Evolutionary conservation across 2,888 invertebrate species (phyloP), one percentile per base, ranked within the genome.

Genomic region (Ommatoiulus sabulosus): DNA sequence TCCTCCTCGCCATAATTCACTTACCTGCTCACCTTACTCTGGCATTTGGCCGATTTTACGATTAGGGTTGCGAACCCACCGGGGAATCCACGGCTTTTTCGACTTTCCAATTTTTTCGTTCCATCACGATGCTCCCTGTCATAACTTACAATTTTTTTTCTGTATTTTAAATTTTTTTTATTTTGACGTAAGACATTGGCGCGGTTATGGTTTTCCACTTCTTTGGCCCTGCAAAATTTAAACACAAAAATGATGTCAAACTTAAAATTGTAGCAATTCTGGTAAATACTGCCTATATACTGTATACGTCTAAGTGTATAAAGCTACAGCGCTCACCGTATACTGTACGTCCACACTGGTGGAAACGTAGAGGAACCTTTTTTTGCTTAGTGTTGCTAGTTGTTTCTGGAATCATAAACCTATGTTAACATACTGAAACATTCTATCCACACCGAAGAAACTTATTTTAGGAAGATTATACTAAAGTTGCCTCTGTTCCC

Each of bases 21-120:
- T 44, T 87, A 87, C 87, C 87, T 87, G 87, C 87, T 63, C 87
- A 87, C 87, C 87, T 87, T 15, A 52, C 17, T 44, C 52, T 87
- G 87, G 46, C 87, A 87, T 48, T 48, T 87, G 52, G 44, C 48
- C 24, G 57, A 87, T 87, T 80, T 87, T 87, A 87, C 57, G 87
- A 87, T 57, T 57, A 57, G 35, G 87, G 87, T 87, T 52, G 46
- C 63, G 57, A 87, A 87, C 87, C 87, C 52, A 57, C 57, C 57
- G 52, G 87, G 87, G 87, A 87, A 20, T 87, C 86, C 86, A 86
- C 48, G 48, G 86, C 10, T 86, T 86, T 86, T 86, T n/a, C 24
- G n/a, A 44, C 44, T 85, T 44, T 52, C 15, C 52, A 52, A 52
- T 52, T 52, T 48, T 85, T 48, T 86, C 44, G 46, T 24, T 48